Conservation (phyloP, 2,113 vertebrate species). For the Mirounga angustirostris region DNA sequence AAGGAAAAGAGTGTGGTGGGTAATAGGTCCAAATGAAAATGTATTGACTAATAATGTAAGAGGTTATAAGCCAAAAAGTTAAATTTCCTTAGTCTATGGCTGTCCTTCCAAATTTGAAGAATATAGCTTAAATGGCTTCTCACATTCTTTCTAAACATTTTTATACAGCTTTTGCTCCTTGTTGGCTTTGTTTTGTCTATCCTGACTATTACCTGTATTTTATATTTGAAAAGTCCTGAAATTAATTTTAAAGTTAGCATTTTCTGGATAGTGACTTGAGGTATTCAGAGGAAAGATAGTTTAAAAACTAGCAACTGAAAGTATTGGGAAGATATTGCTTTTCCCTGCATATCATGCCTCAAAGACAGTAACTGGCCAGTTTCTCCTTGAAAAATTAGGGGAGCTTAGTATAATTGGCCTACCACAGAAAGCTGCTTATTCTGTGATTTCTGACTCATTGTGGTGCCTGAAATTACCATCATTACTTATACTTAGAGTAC, state of each 20-base stretch:
- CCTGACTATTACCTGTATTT: not conserved
- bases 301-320: not conserved
- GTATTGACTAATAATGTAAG: not conserved
- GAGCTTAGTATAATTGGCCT: not conserved
- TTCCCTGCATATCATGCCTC: not conserved
- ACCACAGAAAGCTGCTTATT: not conserved
- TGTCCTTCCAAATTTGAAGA: not conserved
- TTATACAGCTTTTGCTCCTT: not conserved
- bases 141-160: not conserved
- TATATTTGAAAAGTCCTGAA: constrained; percentile 5
- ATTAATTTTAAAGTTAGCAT: not conserved
- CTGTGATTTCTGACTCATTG: not conserved
- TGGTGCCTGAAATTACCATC: not conserved
- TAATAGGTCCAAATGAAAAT: not conserved
- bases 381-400: not conserved
- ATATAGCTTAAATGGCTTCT: not conserved
- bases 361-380: not conserved
- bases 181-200: not conserved
- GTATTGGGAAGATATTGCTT: not conserved
- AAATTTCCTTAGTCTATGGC: not conserved
- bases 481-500: not conserved
- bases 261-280: not conserved
- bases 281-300: not conserved
- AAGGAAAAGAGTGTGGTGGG: not conserved
- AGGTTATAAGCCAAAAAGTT: not conserved